A percentile compares a stretch with the other conserved stretches of the same genome.
These are phyloP conservation scores for Australoheros scitulus DNA, from an alignment of 2,113 vertebrate genomes.

Conservation along the genomic window DNA sequence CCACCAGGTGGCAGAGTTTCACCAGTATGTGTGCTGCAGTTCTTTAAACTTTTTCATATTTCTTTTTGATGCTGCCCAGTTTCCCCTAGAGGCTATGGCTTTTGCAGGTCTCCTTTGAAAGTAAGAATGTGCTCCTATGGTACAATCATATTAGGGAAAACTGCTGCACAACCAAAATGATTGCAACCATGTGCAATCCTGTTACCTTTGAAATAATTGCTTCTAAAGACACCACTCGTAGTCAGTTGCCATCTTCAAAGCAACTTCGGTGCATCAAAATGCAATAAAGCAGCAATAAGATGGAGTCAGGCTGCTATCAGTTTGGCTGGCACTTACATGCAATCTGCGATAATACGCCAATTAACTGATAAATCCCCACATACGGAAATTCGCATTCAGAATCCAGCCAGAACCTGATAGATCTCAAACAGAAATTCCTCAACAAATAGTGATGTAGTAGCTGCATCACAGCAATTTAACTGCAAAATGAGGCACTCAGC, in stretches of 20 bases:
- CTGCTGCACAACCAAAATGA: background rate
- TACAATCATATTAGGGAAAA: background rate
- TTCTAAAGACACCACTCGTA: background rate
- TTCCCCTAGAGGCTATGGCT: background rate
- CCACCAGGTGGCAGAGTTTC: background rate
- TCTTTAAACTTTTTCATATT: background rate
- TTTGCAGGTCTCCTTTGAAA: background rate
- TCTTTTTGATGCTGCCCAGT: background rate
- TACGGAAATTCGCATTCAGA: too few species aligned
- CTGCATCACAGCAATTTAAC: too few species aligned
- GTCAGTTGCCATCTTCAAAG: background rate
- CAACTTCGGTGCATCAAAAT: too few species aligned
- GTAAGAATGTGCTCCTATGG: background rate
- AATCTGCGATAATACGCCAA: background rate
- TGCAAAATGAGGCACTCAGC: too few species aligned
- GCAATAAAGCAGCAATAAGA: too few species aligned
- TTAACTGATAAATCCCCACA: background rate
- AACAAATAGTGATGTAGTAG: too few species aligned
- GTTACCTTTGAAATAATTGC: background rate
- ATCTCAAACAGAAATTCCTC: too few species aligned
- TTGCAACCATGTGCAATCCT: background rate
- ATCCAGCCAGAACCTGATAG: too few species aligned
- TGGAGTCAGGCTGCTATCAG: background rate
- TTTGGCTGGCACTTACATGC: background rate
- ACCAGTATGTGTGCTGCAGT: background rate